Evolutionary conservation across 1,140 invertebrate genomes (phyloP).

Genomic region (Helicoverpa zea): DNA sequence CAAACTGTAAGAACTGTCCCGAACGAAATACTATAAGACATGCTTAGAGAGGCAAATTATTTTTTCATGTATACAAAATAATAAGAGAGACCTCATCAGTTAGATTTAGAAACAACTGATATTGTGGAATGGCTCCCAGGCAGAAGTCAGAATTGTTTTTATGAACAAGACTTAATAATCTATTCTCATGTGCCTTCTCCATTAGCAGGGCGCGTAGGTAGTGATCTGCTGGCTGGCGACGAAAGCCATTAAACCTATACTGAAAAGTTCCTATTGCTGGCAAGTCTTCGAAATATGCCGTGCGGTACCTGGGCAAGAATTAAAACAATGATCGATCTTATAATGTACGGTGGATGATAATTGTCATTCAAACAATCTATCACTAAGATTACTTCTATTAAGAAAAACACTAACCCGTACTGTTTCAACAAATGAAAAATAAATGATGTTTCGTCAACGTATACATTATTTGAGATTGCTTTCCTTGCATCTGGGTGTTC

Average conservation of each 20-base stretch:
- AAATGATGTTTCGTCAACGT: constrained; percentile 93
- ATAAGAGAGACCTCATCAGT: constrained; percentile 67
- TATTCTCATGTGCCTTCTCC: constrained; percentile 82
- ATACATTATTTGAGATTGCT: neutral
- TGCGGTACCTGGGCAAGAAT: constrained; percentile 85
- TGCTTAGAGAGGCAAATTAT: too few relatives aligned
- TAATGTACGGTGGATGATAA: too few relatives aligned
- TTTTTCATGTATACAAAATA: neutral
- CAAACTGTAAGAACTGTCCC: constrained; percentile 87
- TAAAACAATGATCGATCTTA: too few relatives aligned
- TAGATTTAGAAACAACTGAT: constrained; percentile 89
- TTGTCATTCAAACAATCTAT: too few relatives aligned
- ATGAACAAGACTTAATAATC: constrained; percentile 52
- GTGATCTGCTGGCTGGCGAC: constrained; percentile 94
- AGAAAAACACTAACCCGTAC: constrained; percentile 67
- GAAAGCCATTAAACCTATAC: constrained; percentile 95
- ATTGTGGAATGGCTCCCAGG: constrained; percentile 91
- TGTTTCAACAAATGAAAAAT: constrained; percentile 93
- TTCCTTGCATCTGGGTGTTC: constrained; percentile 66
- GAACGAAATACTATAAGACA: constrained; percentile 53
- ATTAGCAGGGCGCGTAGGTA: constrained; percentile 94
- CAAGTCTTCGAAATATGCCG: constrained; percentile 95
- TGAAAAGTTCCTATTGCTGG: constrained; percentile 95
- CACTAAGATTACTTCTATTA: too few relatives aligned
- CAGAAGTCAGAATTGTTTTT: constrained; percentile 84